Evolutionary conservation across 2,888 invertebrate species (phyloP), one percentile per base, ranked within the genome.

Genomic region (Dasysyrphus tricinctus): DNA sequence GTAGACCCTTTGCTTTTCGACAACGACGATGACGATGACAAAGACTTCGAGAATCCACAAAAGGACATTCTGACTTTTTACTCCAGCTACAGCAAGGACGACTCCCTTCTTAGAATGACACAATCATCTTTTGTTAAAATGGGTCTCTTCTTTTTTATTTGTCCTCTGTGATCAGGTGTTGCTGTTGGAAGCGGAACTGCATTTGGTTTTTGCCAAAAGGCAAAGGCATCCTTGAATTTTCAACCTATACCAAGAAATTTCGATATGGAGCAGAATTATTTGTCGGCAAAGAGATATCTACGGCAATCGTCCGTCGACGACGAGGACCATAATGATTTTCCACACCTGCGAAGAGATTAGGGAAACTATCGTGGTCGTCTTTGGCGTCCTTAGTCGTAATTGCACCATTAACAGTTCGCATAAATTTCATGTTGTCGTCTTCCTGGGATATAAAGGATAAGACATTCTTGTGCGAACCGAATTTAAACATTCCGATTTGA

Each of bases 391-490:
- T 77, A 63, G 80, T 34, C 77, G 78, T 86, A 86, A 86, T 86
- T 86, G 86, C 75, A 70, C 82, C 79, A 78, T 82, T 78, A 86
- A 79, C 70, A 79, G 78, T 72, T 72, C 78, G 78, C 86, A 86
- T 86, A 86, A 82, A 86, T 86, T 79, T 63, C 12, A 24, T 14
- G 67, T 54, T 47, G 32, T 34, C 32, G 49, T 67, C 34, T 16
- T 80, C 86, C 78, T 78, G 59, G n/a, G 34, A 24, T 24, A 24
- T 54, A 75, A 67, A 42, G 76, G 67, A 82, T 74, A 82, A 75
- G 67, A 57, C 37, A 69, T 54, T 65, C 44, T 65, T 77, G 70
- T 54, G 59, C 57, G 67, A 74, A 44, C 14, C 57, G 57, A 65
- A 32, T 76, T 65, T 51, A 77, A 81, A 63, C 61, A 69, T 51